phyloP scores from a whole-genome alignment of 2,888 invertebrate genomes.

The Physocephala rufipes region DNA sequence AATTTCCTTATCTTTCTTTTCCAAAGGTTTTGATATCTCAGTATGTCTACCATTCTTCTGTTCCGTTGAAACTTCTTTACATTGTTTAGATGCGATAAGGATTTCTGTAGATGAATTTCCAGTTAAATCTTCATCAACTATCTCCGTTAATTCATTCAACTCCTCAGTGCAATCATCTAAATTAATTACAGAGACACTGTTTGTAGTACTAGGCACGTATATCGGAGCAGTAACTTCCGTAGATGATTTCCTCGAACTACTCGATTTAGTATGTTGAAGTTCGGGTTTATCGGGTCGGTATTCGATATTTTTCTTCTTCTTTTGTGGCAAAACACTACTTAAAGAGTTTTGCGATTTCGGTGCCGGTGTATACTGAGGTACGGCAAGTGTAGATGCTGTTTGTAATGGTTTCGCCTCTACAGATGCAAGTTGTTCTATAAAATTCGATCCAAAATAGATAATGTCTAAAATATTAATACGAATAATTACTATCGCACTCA shows the following conservation, averaged over 20 bases:
- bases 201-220: constrained; percentile 55
- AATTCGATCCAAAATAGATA: neutral
- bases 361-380: constrained; percentile 60
- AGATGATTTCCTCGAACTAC: constrained; percentile 18
- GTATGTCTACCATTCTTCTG: constrained; percentile 27
- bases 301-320: constrained; percentile 60
- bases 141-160: constrained; percentile 49
- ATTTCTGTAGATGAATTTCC: constrained; percentile 11
- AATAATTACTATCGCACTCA: constrained; percentile 46
- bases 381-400: constrained; percentile 34
- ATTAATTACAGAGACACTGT: constrained; percentile 38
- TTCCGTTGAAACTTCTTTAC: constrained; percentile 12
- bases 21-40: neutral
- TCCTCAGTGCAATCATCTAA: constrained; percentile 52
- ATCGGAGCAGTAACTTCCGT: constrained; percentile 51
- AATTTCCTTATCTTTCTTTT: constrained; percentile 1
- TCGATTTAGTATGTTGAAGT: constrained; percentile 47
- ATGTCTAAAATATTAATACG: neutral
- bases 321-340: constrained; percentile 44
- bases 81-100: neutral
- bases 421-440: constrained; percentile 52
- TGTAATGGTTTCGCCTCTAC: constrained; percentile 34
- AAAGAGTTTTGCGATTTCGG: constrained; percentile 57
- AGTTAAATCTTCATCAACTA: constrained; percentile 45
- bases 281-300: constrained; percentile 64